phyloP scores from a whole-genome alignment of 1,140 invertebrate species.

The Gryon sp. region DNA sequence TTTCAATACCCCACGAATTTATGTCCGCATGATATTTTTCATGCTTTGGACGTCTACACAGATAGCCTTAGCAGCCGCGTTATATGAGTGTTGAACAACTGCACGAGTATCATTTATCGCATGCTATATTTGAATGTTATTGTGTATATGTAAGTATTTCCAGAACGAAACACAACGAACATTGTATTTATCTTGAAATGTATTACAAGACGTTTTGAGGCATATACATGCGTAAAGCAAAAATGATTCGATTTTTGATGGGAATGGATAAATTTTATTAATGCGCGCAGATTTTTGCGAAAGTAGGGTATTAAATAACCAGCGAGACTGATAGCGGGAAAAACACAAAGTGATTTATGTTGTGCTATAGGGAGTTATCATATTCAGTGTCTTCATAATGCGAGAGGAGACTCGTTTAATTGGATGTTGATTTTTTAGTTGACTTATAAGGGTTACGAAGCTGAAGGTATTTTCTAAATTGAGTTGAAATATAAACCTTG shows the following conservation, averaged over 20 bases:
- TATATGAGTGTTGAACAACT: constrained; percentile 42
- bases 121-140: constrained; percentile 27
- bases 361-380: neutral
- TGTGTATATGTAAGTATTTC: constrained; percentile 23
- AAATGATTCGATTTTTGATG: neutral
- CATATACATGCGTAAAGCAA: neutral
- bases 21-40: constrained; percentile 43
- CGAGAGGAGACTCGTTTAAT: neutral
- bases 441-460: constrained; percentile 4
- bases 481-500: too few relatives aligned
- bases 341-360: constrained; percentile 9
- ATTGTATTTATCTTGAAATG: neutral
- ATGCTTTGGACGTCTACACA: constrained; percentile 16
- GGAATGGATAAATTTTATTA: constrained; percentile 19
- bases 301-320: constrained; percentile 9
- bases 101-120: constrained; percentile 29
- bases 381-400: neutral
- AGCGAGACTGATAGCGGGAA: constrained; percentile 4
- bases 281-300: constrained; percentile 17
- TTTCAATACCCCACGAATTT: constrained; percentile 58
- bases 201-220: neutral
- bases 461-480: neutral
- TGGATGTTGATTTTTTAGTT: constrained; percentile 13
- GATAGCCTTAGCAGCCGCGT: constrained; percentile 29
- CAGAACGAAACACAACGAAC: neutral